Evolutionary conservation across 2,888 invertebrate genomes (phyloP), one percentile per base, ranked within the genome.

Genomic region (Drosophila neonasuta): DNA sequence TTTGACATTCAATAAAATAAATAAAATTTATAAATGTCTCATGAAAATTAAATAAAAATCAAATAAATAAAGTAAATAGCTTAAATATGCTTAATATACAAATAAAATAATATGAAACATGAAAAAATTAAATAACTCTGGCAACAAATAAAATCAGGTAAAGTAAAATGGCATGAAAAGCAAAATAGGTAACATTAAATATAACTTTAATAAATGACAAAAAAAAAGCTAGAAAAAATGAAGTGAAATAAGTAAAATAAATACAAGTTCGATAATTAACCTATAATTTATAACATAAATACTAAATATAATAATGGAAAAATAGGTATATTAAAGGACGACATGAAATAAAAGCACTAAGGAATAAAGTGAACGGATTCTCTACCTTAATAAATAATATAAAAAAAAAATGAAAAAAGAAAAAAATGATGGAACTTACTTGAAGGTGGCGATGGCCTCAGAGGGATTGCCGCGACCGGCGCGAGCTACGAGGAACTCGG

Each of bases 401-500:
- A 32, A 8, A 32, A 3, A 32, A 9, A 32, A 9, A 32, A 8
- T 32, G 9, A 2, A 9, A 1, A 17, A 17, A 17, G 17, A 11
- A 29, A 41, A 10, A 8, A 8, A 5, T 7, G 2, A 0, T 8
- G 1, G 0, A 32, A 92, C 94, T 93, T 89, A 95, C 95, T 96
- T 96, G 91, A 98, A 98, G 4, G 97, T 98, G 56, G 98, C 97
- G 13, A 99, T 97, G 32, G 97, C 96, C 90, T 97, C 97, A 0
- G 96, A 95, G 0, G 96, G 96, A 88, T 96, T 93, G 67, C 95
- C 96, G 86, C 97, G 94, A 3, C 95, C 94, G 39, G 94, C 93
- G 69, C 95, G 94, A 74, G 96, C 95, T 2, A 96, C 97, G 77
- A 99, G 94, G 89, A 97, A 98, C 89, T 99, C 97, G 0, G 99